Base-by-base conservation (phyloP, 1,140 invertebrate species). In the Anoplolepis gracilipes region DNA sequence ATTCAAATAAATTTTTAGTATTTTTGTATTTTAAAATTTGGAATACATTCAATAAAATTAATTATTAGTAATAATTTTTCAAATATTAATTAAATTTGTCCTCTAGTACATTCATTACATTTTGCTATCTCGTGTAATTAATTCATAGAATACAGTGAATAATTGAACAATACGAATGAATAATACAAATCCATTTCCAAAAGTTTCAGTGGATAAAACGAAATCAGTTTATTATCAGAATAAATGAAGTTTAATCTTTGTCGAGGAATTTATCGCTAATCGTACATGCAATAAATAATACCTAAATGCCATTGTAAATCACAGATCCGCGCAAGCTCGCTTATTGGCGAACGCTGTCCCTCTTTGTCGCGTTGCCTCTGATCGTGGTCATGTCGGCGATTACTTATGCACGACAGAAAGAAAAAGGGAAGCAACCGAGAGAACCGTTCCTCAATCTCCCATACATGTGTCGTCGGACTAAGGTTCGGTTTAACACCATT, bases 381-480 rank as follows among this genome's bases (percentile, higher is more conserved):
- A 0, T 92, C 2, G 4, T 88, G 2, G 7, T 91, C 10, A 49
- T 67, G 53, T 78, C 88, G 7, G 6, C 28, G 5, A 19, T 87
- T 7, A 73, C 84, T 57, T 85, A 75, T 11, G 0, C 16, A 7
- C 77, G 28, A 5, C 1, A 39, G 0, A 2, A 85, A 22, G 76
- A 88, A 53, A 87, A 89, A 30, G 30, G 1, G 8, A 73, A 70
- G 5, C 2, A 87, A 59, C 88, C 90, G 5, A 88, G 91, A 61
- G 90, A 87, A 0, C 82, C 86, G 36, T 93, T 64, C 59, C 30
- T 85, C 2, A 76, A 92, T n/a, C 79, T 90, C 16, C 77, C 87
- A 1, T 92, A 92, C 49, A 81, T 93, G 89, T 84, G 87, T 53
- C 61, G 36, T 46, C 86, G 89, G n/a, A 86, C 30, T 10, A 92